Conservation (phyloP, 1,140 invertebrate species). For the Epicauta chinensis region DNA sequence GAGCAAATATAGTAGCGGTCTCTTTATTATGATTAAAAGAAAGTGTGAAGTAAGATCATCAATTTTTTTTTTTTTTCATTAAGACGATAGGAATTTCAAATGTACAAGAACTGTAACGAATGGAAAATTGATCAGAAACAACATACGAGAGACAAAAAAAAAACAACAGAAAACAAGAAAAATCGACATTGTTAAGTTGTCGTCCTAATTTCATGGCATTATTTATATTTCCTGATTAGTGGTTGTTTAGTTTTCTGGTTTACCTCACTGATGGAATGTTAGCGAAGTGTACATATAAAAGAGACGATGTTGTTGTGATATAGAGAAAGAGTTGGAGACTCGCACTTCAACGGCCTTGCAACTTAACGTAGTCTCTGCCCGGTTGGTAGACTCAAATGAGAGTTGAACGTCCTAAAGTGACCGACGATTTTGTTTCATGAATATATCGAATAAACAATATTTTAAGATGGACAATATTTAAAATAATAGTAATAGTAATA, state of each 20-base stretch:
- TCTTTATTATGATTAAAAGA: no score
- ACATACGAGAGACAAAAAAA: no score
- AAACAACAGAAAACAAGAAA: no score
- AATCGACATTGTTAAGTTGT: no score
- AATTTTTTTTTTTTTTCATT: no score
- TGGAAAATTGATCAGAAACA: no score
- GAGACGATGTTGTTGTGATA: neutral
- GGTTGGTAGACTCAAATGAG: slow-evolving; percentile 27
- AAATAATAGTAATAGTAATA: neutral
- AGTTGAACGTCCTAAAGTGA: slow-evolving; percentile 35
- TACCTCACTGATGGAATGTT: slow-evolving; percentile 21
- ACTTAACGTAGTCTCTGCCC: slow-evolving; percentile 21
- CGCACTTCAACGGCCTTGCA: slow-evolving; percentile 29
- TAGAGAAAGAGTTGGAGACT: slow-evolving; percentile 8
- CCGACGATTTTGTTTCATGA: slow-evolving; percentile 34
- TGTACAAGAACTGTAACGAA: no score
- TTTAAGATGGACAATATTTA: slow-evolving; percentile 25
- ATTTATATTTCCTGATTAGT: slow-evolving; percentile 25
- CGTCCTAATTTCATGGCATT: slow-evolving; percentile 19
- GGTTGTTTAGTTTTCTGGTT: slow-evolving; percentile 19
- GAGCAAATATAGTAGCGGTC: no score
- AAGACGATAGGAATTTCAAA: no score
- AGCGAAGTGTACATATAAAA: slow-evolving; percentile 17
- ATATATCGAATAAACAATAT: slow-evolving; percentile 32
- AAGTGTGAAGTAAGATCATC: no score